Conservation (phyloP, 2,888 invertebrate species). For the Mechanitis messenoides region DNA sequence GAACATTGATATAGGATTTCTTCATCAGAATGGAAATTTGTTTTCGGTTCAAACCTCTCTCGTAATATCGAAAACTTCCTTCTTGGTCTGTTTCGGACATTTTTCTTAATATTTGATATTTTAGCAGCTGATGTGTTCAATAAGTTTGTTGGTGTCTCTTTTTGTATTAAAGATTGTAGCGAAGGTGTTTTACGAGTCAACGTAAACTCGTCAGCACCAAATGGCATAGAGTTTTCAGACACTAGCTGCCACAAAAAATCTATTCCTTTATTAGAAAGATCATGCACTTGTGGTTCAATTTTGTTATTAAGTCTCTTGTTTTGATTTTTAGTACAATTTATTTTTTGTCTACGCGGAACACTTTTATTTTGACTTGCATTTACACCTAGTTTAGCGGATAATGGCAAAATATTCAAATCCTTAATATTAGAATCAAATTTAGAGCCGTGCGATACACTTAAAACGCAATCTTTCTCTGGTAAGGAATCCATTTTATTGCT, state of each 20-base stretch:
- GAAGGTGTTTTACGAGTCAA: conserved; percentile 61
- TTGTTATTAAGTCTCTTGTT: conserved; percentile 49
- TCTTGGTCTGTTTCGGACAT: conserved; percentile 61
- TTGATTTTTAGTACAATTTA: conserved; percentile 42
- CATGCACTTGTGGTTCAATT: conserved; percentile 48
- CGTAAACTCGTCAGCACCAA: conserved; percentile 51
- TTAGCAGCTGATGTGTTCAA: conserved; percentile 47
- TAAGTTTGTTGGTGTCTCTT: conserved; percentile 47
- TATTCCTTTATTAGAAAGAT: conserved; percentile 63
- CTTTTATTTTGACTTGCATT: conserved; percentile 42
- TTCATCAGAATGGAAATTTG: conserved; percentile 62
- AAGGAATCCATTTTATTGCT: conserved; percentile 65
- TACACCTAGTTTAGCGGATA: conserved; percentile 34
- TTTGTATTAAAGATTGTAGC: conserved; percentile 66
- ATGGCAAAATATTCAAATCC: conserved; percentile 39
- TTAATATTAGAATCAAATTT: conserved; percentile 51
- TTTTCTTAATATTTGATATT: conserved; percentile 60
- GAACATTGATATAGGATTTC: conserved; percentile 62
- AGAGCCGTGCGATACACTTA: conserved; percentile 43
- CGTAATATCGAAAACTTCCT: conserved; percentile 77
- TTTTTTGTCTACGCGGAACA: conserved; percentile 48
- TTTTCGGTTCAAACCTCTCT: conserved; percentile 76
- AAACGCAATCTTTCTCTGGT: conserved; percentile 61
- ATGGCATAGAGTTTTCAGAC: conserved; percentile 54
- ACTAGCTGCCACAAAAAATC: conserved; percentile 69